These are phyloP conservation scores for Osmerus eperlanus DNA, from an alignment of 2,113 vertebrate species.

Conservation along the genomic window DNA sequence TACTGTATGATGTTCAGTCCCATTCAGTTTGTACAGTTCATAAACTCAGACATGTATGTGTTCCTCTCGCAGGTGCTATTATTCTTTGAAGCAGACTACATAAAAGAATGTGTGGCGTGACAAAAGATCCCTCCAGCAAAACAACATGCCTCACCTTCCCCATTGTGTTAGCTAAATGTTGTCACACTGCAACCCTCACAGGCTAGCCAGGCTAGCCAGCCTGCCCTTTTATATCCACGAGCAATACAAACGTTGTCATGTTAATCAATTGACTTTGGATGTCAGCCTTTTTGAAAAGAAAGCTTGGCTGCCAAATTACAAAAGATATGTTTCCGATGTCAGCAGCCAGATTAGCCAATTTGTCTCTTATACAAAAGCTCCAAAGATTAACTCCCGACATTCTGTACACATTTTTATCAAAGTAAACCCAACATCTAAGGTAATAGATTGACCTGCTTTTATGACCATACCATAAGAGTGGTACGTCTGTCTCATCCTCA, in stretches of 20 bases:
- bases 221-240: slow-evolving; percentile 37
- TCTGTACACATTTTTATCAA: neutral
- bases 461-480: too few species aligned
- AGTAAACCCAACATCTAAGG: too few species aligned
- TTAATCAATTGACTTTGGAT: slow-evolving; percentile 39
- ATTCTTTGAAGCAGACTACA: slow-evolving; percentile 7
- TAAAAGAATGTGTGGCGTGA: slow-evolving; percentile 2
- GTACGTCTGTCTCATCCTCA: too few species aligned
- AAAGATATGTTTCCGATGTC: slow-evolving; percentile 22
- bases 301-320: slow-evolving; percentile 23
- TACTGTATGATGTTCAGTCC: neutral
- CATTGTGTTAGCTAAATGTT: slow-evolving; percentile 41
- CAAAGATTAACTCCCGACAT: slow-evolving; percentile 10
- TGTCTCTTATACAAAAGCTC: slow-evolving; percentile 10
- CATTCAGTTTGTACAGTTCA: slow-evolving; percentile 5
- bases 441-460: too few species aligned
- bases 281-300: slow-evolving; percentile 50
- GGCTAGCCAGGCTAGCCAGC: neutral
- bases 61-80: neutral
- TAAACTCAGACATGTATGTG: neutral
- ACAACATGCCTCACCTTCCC: slow-evolving; percentile 34
- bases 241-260: slow-evolving; percentile 36
- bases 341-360: slow-evolving; percentile 15
- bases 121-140: slow-evolving; percentile 18
- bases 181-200: slow-evolving; percentile 26